Percentiles rank a stretch among this genome's conserved stretches.
Evolutionary conservation across 2,797 vertebrate species (phyloP).

Genomic region (Malacoraja senta): DNA sequence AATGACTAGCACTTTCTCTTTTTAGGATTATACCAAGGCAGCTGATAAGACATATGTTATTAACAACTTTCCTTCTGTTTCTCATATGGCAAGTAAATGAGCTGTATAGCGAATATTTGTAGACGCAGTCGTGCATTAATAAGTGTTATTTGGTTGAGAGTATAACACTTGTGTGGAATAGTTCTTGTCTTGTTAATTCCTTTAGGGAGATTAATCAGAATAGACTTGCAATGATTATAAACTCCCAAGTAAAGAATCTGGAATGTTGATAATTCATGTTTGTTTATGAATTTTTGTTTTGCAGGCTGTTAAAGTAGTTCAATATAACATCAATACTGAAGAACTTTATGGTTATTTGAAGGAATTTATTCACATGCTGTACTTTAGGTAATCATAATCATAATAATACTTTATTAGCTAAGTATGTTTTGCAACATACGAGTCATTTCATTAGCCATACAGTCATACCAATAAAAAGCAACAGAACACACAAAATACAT

Average conservation of each 20-base stretch:
- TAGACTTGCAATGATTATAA: not conserved
- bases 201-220: not conserved
- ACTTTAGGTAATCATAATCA: slow-evolving; percentile 66
- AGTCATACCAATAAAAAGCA: too few species aligned
- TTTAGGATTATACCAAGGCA: too few species aligned
- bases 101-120: not conserved
- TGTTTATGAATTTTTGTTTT: slow-evolving; percentile 42
- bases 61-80: not conserved
- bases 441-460: too few species aligned
- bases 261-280: not conserved
- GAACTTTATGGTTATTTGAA: slow-evolving; percentile 91
- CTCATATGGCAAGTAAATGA: not conserved
- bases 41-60: too few species aligned
- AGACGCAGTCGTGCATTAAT: not conserved
- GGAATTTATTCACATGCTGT: slow-evolving; percentile 94
- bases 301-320: slow-evolving; percentile 83
- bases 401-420: too few species aligned
- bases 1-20: too few species aligned
- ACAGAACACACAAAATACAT: too few species aligned
- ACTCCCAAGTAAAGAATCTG: not conserved
- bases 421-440: too few species aligned
- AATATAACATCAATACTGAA: slow-evolving; percentile 96
- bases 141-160: not conserved
- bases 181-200: not conserved
- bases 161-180: not conserved